Base-by-base conservation (phyloP, 2,113 vertebrate species). In the Willisornis vidua region DNA sequence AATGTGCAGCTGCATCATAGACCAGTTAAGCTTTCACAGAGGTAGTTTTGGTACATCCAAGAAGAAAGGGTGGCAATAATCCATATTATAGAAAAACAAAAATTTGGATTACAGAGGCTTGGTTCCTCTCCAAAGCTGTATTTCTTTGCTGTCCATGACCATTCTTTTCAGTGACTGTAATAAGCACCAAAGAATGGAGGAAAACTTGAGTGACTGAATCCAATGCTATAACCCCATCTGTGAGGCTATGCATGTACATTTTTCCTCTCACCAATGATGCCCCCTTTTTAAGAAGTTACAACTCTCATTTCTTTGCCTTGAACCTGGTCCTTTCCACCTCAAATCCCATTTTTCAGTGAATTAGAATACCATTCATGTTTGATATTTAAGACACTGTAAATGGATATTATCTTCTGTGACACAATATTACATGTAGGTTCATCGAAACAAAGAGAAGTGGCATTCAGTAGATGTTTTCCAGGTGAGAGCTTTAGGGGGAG, bases 371-470 rank as follows among this genome's bases (percentile, higher is more conserved):
- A 61, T 37, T 83, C 41, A 52, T 70, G 31, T 94, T 48, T 71
- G 77, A 71, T 61, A 55, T 85, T 82, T 79, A 59, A 81, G 62
- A 35, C 33, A 22, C 18, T 63, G 25, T 67, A 71, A 93, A 75
- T 0, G 0, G 23, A 35, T 0, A 0, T n/a, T 78, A 45, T 52
- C 26, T 75, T 82, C 61, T 78, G 23, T 75, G 57, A 48, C 35
- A 39, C 12, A 61, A 15, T 45, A 51, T 67, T 78, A 31, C 43
- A 37, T 7, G 5, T 26, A 49, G 13, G 18, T 37, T 70, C 37
- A 91, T 39, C 1, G 3, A 89, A 84, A 76, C 1, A 17, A 79
- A 63, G 37, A 65, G 52, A 45, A 3, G 0, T 46, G 18, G 18
- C 25, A 65, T 54, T 63, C 68, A 87, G 41, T 20, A 65, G 45